Base-by-base conservation (phyloP, 2,888 invertebrate species). In the Netelia fuscicornis region DNA sequence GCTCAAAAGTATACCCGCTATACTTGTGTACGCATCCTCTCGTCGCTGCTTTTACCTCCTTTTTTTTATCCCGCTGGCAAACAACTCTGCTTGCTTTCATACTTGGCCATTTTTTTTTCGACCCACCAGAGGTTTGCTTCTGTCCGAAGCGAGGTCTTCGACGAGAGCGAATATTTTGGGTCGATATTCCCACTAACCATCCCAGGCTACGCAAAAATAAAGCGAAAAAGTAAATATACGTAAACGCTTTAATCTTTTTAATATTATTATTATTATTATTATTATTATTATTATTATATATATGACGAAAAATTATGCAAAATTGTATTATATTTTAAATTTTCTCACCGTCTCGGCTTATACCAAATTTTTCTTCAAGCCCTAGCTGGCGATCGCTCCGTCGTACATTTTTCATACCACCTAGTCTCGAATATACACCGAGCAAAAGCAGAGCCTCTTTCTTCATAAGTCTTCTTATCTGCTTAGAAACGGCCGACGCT, bases 391-490 rank as follows among this genome's bases (percentile, higher is more conserved):
- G 1, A 8, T 56, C 11, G 17, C 37, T 48, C n/a, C 44, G 6
- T 20, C 13, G 20, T 67, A 68, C 48, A 17, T 68, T 23, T 54
- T 25, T n/a, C 11, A 68, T 30, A 17, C 17, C 25, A 68, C 52
- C 25, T 48, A 68, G 52, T 44, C 11, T 48, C 11, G 2, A 48
- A 13, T 70, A 48, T 77, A 72, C 52, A 48, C 37, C 20, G 11
- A 20, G 1, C n/a, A 30, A 52, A 65, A 76, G 58, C 13, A 67
- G 60, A 25, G 25, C 54, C 60, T 72, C 42, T 56, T 78, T 70
- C 83, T 81, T 70, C 44, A 80, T 86, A 86, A 87, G 86, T 83
- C 79, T 78, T 74, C 82, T 87, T 86, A 86, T 86, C 85, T 84
- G 67, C 86, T 86, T 84, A 85, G 81, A 56, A 78, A 86, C 74